Conservation (phyloP, 2,113 vertebrate species). For the Anguilla japonica region DNA sequence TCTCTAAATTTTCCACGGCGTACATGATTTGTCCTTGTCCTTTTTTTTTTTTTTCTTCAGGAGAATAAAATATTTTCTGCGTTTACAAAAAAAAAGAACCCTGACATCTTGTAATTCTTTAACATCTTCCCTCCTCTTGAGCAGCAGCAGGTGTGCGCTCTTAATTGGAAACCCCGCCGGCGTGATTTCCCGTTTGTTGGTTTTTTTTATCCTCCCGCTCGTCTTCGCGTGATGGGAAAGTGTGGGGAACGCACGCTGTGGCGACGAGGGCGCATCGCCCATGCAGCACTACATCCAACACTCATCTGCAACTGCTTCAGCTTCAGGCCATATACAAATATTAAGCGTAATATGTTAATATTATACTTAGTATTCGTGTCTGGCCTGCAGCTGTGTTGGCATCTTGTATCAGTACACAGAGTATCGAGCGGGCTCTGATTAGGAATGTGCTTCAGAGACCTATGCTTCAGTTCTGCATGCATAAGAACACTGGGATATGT, state of each 20-base stretch:
- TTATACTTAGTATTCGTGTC: no score
- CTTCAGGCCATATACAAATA: neutral
- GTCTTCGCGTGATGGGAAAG: neutral
- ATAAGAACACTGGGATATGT: no score
- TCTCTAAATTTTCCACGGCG: slow-evolving; percentile 14
- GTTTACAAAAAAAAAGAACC: neutral
- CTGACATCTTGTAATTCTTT: neutral
- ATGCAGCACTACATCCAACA: neutral
- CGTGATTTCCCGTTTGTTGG: neutral
- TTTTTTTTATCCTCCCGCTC: neutral
- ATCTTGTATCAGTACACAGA: no score
- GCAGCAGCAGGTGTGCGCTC: neutral
- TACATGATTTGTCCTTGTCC: slow-evolving; percentile 2
- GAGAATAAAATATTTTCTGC: slow-evolving; percentile 40
- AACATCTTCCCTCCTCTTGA: neutral
- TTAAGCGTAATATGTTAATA: no score
- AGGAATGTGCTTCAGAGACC: no score
- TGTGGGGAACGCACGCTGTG: neutral
- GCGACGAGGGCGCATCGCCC: neutral
- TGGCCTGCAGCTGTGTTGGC: neutral
- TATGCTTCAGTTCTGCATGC: no score
- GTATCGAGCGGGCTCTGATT: no score
- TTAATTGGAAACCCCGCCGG: neutral
- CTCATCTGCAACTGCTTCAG: neutral
- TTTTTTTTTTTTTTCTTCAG: slow-evolving; percentile 20